Evolutionary conservation across 2,797 vertebrate genomes (phyloP).

Genomic region (Takifugu rubripes): DNA sequence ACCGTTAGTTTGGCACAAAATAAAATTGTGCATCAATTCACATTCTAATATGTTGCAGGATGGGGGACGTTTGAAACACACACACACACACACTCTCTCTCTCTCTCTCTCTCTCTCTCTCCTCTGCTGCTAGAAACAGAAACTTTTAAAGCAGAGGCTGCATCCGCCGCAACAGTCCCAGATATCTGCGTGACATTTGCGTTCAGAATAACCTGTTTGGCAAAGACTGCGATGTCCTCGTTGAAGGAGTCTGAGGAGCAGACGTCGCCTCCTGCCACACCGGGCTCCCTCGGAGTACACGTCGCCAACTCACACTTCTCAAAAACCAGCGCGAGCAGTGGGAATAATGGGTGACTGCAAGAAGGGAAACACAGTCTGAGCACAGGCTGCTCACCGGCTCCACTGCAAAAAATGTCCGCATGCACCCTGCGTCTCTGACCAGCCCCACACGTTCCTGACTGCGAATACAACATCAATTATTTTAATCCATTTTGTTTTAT

Average conservation of each 20-base stretch:
- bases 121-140: too few relatives aligned
- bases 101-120: too few relatives aligned
- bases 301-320: conserved; percentile 99
- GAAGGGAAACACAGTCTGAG: conserved; percentile 77
- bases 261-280: conserved; percentile 97
- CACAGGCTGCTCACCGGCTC: conserved; percentile 53
- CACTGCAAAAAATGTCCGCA: conserved; percentile 53
- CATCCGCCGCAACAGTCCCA: conserved; percentile 22
- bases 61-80: not conserved
- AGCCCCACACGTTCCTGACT: not conserved
- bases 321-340: conserved; percentile 98
- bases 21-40: conserved; percentile 10
- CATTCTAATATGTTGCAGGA: not conserved
- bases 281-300: conserved; percentile 98
- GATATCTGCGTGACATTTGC: conserved; percentile 12
- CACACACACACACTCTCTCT: too few relatives aligned
- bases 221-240: conserved; percentile 99
- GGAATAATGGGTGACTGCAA: conserved; percentile 98
- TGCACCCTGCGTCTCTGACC: conserved; percentile 14
- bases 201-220: conserved; percentile 88
- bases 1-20: conserved; percentile 49
- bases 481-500: not conserved
- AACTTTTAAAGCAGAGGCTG: too few relatives aligned
- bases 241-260: conserved; percentile 99
- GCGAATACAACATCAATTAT: not conserved